Base-by-base conservation (phyloP, 2,113 vertebrate genomes). In the Scytalopus superciliaris region DNA sequence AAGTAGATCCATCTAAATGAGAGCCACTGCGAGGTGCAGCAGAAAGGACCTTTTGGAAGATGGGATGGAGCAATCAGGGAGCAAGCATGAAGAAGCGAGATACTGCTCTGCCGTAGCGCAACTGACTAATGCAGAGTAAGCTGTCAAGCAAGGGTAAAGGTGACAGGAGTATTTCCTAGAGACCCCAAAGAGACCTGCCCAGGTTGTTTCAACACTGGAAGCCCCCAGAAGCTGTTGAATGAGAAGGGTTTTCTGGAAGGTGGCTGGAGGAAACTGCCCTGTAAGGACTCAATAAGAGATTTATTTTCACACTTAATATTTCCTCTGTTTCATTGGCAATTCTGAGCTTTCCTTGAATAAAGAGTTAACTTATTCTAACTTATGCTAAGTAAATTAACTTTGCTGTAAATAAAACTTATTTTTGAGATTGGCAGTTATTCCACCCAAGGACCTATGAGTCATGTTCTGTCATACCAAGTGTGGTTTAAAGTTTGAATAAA, bases 61-160 rank as follows among this genome's bases (percentile, higher is more conserved):
- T 10, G 45, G 35, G 30, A 72, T 33, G 30, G 17, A 37, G 16
- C 15, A 47, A 59, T 19, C 15, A 59, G 15, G 3, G 33, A 35
- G 28, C 62, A 33, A 52, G 16, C 7, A 79, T 0, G 0, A 70
- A 80, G 44, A 30, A 79, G 12, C 0, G 0, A 52, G 7, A 1
- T 55, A 45, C 10, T 67, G 19, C n/a, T 44, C 37, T 31, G 18
- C 33, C 52, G 24, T 57, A 53, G 39, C 15, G 11, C 39, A 77
- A 55, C 17, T 13, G 45, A 35, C 35, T 87, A 60, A 45, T 40
- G 33, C 35, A 47, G n/a, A 52, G 14, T 3, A 60, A 17, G 60
- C 31, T 31, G 35, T 49, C 27, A 74, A 39, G 24, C 7, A 59
- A 59, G 55, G 1, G 1, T 69, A 62, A 90, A 63, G 21, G 28